Percentiles rank a stretch among this genome's conserved stretches.
Evolutionary conservation across 2,888 invertebrate species (phyloP).

Genomic region (Muscina levida): DNA sequence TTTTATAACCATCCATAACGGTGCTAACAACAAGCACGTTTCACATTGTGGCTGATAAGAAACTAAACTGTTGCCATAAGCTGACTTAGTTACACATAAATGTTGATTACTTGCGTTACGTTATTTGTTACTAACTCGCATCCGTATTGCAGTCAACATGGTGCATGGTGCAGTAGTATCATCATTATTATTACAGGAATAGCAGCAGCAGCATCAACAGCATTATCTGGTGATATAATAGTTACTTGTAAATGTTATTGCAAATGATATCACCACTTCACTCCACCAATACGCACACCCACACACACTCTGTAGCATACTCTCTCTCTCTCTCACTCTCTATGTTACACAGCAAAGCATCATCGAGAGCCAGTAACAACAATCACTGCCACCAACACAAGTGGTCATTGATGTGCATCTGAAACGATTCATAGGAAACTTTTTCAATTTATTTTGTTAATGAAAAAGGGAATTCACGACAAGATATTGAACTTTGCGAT

Average conservation of each 20-base stretch:
- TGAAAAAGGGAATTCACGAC: no score
- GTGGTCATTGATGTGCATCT: background rate
- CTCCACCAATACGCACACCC: no score
- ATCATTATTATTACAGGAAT: background rate
- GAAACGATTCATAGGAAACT: background rate
- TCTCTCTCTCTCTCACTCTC: background rate
- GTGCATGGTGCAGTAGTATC: conserved; percentile 18
- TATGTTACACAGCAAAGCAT: background rate
- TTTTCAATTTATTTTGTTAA: background rate
- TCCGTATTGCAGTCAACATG: conserved; percentile 45
- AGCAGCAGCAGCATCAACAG: background rate
- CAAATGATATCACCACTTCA: conserved; percentile 33
- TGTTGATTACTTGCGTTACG: no score
- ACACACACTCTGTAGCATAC: background rate
- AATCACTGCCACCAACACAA: background rate
- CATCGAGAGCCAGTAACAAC: background rate
- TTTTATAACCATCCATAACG: no score
- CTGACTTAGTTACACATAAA: conserved; percentile 48
- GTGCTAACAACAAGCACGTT: conserved; percentile 6
- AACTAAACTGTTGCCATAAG: conserved; percentile 20
- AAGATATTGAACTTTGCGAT: no score
- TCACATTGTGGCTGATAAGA: conserved; percentile 27
- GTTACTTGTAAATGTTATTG: conserved; percentile 23
- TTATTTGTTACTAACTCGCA: no score
- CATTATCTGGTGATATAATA: background rate